phyloP scores from a whole-genome alignment of 1,140 invertebrate species.

The Platyura marginata region DNA sequence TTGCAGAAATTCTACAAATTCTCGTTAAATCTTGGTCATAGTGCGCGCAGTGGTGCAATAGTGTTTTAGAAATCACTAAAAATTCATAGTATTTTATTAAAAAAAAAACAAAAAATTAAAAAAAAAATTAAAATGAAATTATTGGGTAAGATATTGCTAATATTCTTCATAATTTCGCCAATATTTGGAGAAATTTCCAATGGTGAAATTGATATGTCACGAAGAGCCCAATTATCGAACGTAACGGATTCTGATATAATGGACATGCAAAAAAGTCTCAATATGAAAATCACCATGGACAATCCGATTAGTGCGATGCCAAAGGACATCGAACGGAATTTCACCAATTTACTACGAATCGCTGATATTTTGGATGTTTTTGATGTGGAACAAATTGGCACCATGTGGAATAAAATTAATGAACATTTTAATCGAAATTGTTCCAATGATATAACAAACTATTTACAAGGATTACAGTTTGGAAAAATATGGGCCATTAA shows the following conservation, averaged over 20 bases:
- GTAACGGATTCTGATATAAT: background rate
- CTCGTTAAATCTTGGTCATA: too few relatives aligned
- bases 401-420: background rate
- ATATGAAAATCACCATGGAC: background rate
- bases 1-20: background rate
- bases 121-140: background rate
- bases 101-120: background rate
- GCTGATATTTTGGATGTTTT: background rate
- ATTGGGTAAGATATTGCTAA: background rate
- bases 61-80: too few relatives aligned
- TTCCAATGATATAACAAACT: background rate
- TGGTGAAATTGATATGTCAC: background rate
- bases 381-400: background rate
- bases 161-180: background rate
- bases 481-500: slow-evolving; percentile 1
- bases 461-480: background rate
- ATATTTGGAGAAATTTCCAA: background rate
- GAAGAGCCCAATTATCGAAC: background rate
- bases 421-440: background rate
- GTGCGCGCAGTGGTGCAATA: too few relatives aligned
- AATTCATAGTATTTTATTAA: background rate
- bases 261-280: background rate
- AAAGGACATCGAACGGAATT: background rate
- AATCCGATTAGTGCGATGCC: background rate
- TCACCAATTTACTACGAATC: background rate